These are phyloP conservation scores for Uropetala carovei DNA, from an alignment of 2,888 invertebrate species.

Conservation along the genomic window DNA sequence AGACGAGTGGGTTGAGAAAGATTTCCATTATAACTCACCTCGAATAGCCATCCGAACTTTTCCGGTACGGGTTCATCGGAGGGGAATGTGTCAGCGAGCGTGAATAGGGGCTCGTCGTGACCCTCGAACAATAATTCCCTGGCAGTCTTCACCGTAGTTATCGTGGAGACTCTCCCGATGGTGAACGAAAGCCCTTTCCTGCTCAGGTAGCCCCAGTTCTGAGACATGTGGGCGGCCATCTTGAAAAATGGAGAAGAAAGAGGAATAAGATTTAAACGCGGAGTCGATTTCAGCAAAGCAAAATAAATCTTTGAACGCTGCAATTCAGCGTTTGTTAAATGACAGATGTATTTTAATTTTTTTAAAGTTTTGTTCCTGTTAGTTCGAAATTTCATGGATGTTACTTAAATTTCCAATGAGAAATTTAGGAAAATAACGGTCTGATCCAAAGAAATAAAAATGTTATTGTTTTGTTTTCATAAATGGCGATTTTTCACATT, in stretches of 20 bases:
- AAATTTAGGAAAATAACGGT: no score
- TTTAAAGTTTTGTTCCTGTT: no score
- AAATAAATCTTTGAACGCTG: no score
- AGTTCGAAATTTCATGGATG: no score
- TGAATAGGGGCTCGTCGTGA: conserved; percentile 37
- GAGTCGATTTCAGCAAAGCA: no score
- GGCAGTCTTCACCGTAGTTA: conserved; percentile 25
- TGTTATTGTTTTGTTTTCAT: no score
- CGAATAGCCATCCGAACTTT: conserved; percentile 46
- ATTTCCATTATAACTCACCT: background rate
- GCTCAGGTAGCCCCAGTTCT: background rate
- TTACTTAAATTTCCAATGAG: no score
- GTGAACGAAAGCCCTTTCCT: background rate
- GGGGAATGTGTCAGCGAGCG: conserved; percentile 1
- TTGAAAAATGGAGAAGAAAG: background rate
- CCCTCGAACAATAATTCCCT: conserved; percentile 51
- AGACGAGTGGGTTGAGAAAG: background rate
- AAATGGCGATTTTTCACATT: no score
- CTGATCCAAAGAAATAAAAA: no score
- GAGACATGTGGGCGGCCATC: conserved; percentile 52
- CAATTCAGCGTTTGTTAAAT: no score
- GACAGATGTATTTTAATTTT: no score
- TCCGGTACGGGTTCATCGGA: conserved; percentile 51
- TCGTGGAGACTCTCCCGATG: background rate
- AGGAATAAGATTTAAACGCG: no score